Conservation (phyloP, 2,113 vertebrate species). For the Etheostoma spectabile region DNA sequence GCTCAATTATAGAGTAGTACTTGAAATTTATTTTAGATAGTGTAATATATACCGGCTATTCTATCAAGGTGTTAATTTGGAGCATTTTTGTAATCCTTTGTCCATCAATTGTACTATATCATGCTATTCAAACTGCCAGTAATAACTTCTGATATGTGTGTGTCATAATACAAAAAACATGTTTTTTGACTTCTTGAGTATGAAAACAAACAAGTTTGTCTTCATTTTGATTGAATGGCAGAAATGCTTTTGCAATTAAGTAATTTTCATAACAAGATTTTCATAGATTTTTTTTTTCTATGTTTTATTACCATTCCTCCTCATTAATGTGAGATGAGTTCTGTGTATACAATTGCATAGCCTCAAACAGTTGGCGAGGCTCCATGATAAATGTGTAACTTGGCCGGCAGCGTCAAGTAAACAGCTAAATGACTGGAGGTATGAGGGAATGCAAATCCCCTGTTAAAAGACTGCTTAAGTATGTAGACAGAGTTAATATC, state of each 20-base stretch:
- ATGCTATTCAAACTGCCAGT: not conserved
- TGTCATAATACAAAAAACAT: not conserved
- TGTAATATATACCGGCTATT: not conserved
- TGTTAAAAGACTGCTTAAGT: conserved; percentile 6
- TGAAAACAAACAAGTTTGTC: not conserved
- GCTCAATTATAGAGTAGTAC: not conserved
- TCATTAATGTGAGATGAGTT: conserved; percentile 17
- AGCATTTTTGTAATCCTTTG: not conserved
- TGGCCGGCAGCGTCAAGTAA: conserved; percentile 27
- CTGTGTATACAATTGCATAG: conserved; percentile 19
- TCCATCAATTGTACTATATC: not conserved
- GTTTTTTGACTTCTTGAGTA: not conserved
- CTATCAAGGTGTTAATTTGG: not conserved
- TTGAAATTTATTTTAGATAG: not conserved
- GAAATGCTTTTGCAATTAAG: not conserved
- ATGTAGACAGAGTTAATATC: conserved; percentile 34
- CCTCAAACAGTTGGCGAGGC: conserved; percentile 39
- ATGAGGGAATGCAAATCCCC: not conserved
- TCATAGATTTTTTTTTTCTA: conserved; percentile 6
- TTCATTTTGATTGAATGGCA: not conserved
- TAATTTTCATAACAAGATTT: not conserved
- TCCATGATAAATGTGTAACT: conserved; percentile 40
- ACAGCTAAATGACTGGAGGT: conserved; percentile 26
- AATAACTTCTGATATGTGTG: not conserved
- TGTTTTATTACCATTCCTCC: not conserved